A percentile compares a stretch with the other conserved stretches of the same genome.
Evolutionary conservation across 1,140 invertebrate species (phyloP).

Genomic region (Ceratosolen solmsi): DNA sequence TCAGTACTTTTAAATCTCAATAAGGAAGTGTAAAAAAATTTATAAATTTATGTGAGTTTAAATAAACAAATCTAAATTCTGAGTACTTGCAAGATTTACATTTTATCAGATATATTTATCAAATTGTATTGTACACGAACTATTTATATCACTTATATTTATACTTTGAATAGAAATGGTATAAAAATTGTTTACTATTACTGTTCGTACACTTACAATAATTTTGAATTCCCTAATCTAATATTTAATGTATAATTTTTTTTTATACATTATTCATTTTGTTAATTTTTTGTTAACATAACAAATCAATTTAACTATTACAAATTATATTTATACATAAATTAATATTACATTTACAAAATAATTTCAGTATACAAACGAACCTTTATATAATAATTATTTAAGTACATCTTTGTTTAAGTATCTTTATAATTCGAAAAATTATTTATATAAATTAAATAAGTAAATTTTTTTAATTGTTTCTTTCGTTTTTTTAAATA

Average conservation of each 20-base stretch:
- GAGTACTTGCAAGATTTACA: too few species aligned
- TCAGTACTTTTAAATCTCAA: too few species aligned
- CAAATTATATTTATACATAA: slow-evolving; percentile 14
- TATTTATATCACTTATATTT: too few species aligned
- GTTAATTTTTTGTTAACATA: slow-evolving; percentile 7
- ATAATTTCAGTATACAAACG: neutral
- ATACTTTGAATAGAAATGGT: too few species aligned
- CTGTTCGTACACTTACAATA: slow-evolving; percentile 25
- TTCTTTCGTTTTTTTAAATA: neutral
- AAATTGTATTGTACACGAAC: too few species aligned
- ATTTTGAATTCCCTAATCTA: neutral
- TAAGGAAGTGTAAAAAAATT: too few species aligned
- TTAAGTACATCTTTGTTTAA: neutral
- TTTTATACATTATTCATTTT: neutral
- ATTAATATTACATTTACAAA: neutral
- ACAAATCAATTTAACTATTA: neutral
- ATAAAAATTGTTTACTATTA: neutral
- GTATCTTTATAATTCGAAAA: neutral
- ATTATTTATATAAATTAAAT: neutral
- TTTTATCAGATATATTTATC: too few species aligned
- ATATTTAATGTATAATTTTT: slow-evolving; percentile 6
- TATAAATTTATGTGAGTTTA: too few species aligned
- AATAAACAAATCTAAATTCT: too few species aligned
- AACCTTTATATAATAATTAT: neutral
- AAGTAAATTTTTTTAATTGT: neutral